Conservation (phyloP, 2,888 invertebrate genomes). For the Crocallis elinguaria region DNA sequence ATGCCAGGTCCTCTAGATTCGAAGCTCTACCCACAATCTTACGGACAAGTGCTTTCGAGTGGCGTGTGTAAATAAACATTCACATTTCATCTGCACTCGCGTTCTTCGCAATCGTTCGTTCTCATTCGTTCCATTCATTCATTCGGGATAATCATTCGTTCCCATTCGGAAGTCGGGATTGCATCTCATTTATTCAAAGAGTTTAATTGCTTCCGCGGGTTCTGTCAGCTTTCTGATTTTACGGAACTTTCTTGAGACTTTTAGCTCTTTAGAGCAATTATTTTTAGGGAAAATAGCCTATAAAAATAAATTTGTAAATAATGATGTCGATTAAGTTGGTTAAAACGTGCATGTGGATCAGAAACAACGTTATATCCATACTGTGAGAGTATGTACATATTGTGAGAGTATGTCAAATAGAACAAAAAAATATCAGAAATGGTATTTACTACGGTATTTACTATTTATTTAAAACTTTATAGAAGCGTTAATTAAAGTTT, state of each 20-base stretch:
- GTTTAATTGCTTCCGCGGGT: conserved; percentile 51
- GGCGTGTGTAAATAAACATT: conserved; percentile 60
- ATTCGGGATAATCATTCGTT: conserved; percentile 45
- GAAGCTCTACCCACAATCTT: conserved; percentile 36
- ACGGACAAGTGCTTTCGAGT: conserved; percentile 44
- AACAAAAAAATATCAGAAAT: too few species aligned
- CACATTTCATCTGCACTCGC: conserved; percentile 42
- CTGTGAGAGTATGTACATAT: too few species aligned
- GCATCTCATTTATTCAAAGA: conserved; percentile 56
- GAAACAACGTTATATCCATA: too few species aligned
- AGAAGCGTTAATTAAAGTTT: too few species aligned
- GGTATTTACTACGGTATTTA: too few species aligned
- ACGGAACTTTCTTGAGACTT: conserved; percentile 16
- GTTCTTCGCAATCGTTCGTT: conserved; percentile 50
- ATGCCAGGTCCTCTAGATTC: conserved; percentile 9
- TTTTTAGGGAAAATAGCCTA: too few species aligned
- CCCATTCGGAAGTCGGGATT: conserved; percentile 48
- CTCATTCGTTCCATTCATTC: conserved; percentile 38
- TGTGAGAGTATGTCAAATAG: too few species aligned
- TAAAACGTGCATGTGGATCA: too few species aligned
- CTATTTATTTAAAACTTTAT: too few species aligned
- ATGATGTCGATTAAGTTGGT: too few species aligned
- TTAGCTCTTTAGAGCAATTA: not conserved
- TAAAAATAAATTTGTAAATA: too few species aligned
- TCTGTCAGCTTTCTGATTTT: conserved; percentile 19